A percentile compares a stretch with the other conserved stretches of the same genome.
Conservation (phyloP, 1,140 invertebrate genomes). For the Drosophila setifemur region DNA sequence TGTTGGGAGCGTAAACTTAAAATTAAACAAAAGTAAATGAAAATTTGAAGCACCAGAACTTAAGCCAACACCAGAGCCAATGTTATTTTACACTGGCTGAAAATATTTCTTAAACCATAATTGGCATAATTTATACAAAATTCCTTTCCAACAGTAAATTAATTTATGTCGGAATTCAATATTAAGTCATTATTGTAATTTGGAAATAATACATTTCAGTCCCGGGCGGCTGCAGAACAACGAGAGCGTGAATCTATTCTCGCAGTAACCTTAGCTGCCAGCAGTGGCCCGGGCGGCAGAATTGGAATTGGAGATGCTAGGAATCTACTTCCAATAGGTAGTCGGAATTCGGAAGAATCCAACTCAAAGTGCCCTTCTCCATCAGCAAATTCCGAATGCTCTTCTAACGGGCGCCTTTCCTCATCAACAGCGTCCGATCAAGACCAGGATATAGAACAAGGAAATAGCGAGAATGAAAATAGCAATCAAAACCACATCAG, state of each 20-base stretch:
- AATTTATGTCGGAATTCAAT: no score
- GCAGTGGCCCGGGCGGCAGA: slow-evolving; percentile 28
- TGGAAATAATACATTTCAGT: slow-evolving; percentile 67
- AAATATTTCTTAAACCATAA: no score
- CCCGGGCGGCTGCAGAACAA: slow-evolving; percentile 93
- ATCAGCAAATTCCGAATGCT: slow-evolving; percentile 91
- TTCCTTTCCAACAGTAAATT: no score
- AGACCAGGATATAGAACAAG: slow-evolving; percentile 70
- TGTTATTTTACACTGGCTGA: no score
- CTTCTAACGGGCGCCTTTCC: slow-evolving; percentile 89
- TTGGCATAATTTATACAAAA: no score
- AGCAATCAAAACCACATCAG: slow-evolving; percentile 57
- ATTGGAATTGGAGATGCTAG: slow-evolving; percentile 9
- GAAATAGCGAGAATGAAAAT: slow-evolving; percentile 84
- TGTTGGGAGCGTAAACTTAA: no score
- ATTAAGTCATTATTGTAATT: background rate
- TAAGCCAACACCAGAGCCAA: no score
- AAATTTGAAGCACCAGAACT: no score
- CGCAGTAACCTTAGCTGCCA: slow-evolving; percentile 88
- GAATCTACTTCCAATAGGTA: slow-evolving; percentile 83
- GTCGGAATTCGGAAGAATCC: slow-evolving; percentile 66
- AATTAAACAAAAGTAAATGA: no score
- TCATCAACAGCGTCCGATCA: slow-evolving; percentile 90
- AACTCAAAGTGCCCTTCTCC: slow-evolving; percentile 89
- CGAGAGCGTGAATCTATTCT: slow-evolving; percentile 91